Evolutionary conservation across 2,113 vertebrate species (phyloP), one percentile per base, ranked within the genome.

Genomic region (Pyrgilauda ruficollis): DNA sequence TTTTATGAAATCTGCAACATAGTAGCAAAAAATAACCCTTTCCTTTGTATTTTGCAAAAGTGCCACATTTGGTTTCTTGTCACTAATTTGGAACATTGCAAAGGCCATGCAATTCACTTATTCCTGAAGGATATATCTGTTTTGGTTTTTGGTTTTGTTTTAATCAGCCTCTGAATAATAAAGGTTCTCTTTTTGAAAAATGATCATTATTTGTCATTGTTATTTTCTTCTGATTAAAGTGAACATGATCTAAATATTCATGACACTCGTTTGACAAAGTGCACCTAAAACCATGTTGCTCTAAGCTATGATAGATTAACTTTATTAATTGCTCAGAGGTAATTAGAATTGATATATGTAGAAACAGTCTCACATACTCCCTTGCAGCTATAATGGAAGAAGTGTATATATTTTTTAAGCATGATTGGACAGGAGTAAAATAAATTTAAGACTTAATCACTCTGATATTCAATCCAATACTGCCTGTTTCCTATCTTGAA

Each of bases 281-380:
- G 39, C 27, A 83, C 44, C 44, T 94, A 55, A 84, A 89, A 64
- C 12, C n/a, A 66, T 53, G 46, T 94, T 93, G 27, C 33, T 84
- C 21, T 91, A 59, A 84, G 13, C 9, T 76, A 21, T 87, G 59
- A 94, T 70, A 87, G 16, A 90, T 95, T 84, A 76, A 85, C 52
- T 90, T 90, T 90, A 96, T 94, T 95, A 96, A 96, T 93, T 94
- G 73, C 79, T 96, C 30, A 76, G 73, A 93, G 58, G 52, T 92
- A 91, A 96, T 96, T 95, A 91, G 66, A 95, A 92, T 73, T 92
- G 61, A 86, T 89, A 93, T 64, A 61, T 58, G 37, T 80, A 87
- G 56, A 73, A 95, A 85, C 19, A 89, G 30, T 37, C 15, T 89
- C 5, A 64, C 81, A 84, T 11, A 49, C 44, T 67, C 49, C 39